A percentile compares a stretch with the other conserved stretches of the same genome.
Conservation (phyloP, 2,797 vertebrate genomes). For the Anabas testudineus region DNA sequence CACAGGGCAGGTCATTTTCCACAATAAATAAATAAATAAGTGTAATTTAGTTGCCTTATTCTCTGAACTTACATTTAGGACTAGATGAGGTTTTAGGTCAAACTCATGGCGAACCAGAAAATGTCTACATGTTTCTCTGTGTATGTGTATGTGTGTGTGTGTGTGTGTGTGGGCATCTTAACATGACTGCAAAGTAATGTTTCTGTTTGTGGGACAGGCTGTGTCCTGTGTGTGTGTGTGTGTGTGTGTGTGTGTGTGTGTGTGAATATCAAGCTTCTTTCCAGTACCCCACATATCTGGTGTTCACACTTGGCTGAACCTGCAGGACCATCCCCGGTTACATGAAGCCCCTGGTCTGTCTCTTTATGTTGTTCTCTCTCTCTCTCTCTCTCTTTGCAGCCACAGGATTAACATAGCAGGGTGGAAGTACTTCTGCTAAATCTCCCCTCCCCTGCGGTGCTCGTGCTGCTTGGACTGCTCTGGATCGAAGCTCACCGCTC, state of each 20-base stretch:
- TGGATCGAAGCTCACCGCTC: conserved; percentile 67
- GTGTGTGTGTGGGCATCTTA: background rate
- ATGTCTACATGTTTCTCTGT: no score
- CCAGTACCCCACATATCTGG: conserved; percentile 55
- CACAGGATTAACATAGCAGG: conserved; percentile 72
- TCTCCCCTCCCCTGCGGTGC: conserved; percentile 66
- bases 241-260: no score
- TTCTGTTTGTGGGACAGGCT: conserved; percentile 17
- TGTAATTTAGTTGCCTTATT: no score
- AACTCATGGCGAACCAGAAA: no score
- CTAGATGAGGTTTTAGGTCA: no score
- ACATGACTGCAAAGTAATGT: background rate
- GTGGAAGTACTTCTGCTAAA: conserved; percentile 75
- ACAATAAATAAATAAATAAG: no score
- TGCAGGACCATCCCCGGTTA: conserved; percentile 49
- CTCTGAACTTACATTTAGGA: no score
- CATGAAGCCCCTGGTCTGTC: conserved; percentile 45
- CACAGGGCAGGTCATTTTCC: no score
- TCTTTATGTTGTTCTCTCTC: conserved; percentile 13
- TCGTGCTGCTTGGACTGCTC: conserved; percentile 60
- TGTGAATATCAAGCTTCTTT: conserved; percentile 45
- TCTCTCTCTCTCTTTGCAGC: conserved; percentile 57
- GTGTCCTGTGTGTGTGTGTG: no score
- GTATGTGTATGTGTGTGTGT: background rate
- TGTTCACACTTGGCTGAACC: conserved; percentile 71